Base-by-base conservation (phyloP, 2,113 vertebrate genomes). In the Excalfactoria chinensis region DNA sequence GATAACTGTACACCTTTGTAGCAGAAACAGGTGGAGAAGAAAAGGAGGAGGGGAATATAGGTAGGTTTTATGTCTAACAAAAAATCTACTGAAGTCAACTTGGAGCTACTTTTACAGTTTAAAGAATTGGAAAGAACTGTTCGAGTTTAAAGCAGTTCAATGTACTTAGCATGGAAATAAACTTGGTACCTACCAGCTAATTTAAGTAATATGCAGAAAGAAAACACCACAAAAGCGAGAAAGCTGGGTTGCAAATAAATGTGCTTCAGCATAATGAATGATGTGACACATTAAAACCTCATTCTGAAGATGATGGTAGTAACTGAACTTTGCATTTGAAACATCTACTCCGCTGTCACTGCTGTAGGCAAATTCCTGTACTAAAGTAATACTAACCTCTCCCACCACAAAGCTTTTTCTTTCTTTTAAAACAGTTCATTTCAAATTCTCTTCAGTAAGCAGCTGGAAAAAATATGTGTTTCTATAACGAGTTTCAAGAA, bases 361-460 rank as follows among this genome's bases (percentile, higher is more conserved):
- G 34, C 46, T 41, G 28, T 48, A 49, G 30, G 46, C 19, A 51
- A 68, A 66, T 82, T 75, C 78, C 77, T 2, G 2, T 53, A 62
- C 66, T 77, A 43, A 91, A 63, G 34, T 51, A 86, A 86, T 3
- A 4, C 71, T 69, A 64, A 53, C 44, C 67, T 84, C 59, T 48
- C 49, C 17, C 23, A 74, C 49, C 22, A n/a, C 35, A 89, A 71
- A 85, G 59, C 19, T 82, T 79, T 62, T 66, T 32, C n/a, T 14
- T 60, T 26, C 40, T 73, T 91, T 89, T 82, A 82, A 87, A 90
- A 79, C 13, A 51, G 10, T 75, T 87, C 2, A 64, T 82, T 87
- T 82, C 66, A 82, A 95, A 86, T 75, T 75, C 35, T 86, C 67
- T 72, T 68, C 60, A 88, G 26, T 34, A 91, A 83, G 81, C 15